Percentiles rank a stretch among this genome's conserved stretches.
Conservation (phyloP, 2,797 vertebrate species). For the Falco peregrinus region DNA sequence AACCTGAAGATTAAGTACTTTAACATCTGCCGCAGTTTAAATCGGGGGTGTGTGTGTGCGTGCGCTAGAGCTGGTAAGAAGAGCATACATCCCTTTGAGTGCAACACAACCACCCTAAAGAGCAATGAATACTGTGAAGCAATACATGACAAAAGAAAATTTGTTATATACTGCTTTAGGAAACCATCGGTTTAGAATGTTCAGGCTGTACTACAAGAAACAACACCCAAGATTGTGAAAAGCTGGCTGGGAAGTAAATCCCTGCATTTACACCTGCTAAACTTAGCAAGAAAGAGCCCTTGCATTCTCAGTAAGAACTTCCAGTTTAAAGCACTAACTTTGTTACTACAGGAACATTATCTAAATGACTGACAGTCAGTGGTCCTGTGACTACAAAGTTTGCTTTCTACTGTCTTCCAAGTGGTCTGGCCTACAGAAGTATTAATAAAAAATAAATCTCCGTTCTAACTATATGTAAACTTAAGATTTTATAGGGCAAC, state of each 20-base stretch:
- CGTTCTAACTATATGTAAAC: fast-evolving
- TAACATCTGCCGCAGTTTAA: neutral
- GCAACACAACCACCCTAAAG: neutral
- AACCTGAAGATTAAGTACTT: neutral
- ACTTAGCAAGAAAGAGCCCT: neutral
- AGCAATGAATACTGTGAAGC: neutral
- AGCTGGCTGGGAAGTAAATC: neutral
- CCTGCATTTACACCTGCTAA: neutral
- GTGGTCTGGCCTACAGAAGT: neutral
- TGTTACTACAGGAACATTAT: neutral
- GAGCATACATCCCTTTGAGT: neutral
- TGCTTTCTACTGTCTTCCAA: neutral
- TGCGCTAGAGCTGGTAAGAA: neutral
- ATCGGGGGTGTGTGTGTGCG: neutral
- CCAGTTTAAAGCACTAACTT: neutral
- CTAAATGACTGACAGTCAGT: neutral
- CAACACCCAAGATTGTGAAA: neutral
- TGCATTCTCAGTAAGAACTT: neutral
- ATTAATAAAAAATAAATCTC: neutral
- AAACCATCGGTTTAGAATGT: fast-evolving
- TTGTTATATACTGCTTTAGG: neutral
- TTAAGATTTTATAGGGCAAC: neutral
- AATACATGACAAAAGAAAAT: neutral
- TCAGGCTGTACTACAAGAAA: neutral
- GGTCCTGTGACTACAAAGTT: neutral